These are phyloP conservation scores for Colinus virginianus DNA, from an alignment of 2,113 vertebrate genomes.

Conservation along the genomic window DNA sequence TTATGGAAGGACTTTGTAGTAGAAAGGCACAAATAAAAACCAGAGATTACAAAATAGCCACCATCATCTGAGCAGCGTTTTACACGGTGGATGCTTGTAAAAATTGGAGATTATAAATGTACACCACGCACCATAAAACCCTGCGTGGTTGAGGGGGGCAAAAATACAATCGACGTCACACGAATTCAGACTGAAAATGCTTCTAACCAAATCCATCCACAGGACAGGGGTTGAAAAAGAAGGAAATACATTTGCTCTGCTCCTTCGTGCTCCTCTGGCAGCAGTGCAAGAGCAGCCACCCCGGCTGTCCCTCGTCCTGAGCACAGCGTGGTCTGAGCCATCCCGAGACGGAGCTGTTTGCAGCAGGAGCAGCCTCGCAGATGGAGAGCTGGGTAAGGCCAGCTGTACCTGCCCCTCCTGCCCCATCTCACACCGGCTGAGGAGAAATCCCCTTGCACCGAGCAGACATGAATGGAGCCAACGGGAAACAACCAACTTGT, in stretches of 20 bases:
- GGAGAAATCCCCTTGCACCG: not conserved
- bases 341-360: slow-evolving; percentile 10
- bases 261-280: not conserved
- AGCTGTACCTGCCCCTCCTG: not conserved
- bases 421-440: not conserved
- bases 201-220: slow-evolving; percentile 25
- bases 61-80: not conserved
- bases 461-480: not conserved
- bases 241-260: not conserved
- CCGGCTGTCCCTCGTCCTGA: not conserved
- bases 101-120: slow-evolving; percentile 14
- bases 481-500: not conserved
- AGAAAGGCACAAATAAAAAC: slow-evolving; percentile 3
- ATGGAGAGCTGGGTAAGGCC: not conserved
- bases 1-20: not conserved
- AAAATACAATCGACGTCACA: not conserved
- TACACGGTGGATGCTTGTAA: not conserved
- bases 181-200: not conserved
- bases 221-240: not conserved
- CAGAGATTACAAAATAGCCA: not conserved
- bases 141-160: fast-evolving
- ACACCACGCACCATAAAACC: not conserved
- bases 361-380: not conserved
- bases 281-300: not conserved
- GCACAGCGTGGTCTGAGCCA: not conserved